phyloP scores from a whole-genome alignment of 2,113 vertebrate species.

The Sus scrofa region DNA sequence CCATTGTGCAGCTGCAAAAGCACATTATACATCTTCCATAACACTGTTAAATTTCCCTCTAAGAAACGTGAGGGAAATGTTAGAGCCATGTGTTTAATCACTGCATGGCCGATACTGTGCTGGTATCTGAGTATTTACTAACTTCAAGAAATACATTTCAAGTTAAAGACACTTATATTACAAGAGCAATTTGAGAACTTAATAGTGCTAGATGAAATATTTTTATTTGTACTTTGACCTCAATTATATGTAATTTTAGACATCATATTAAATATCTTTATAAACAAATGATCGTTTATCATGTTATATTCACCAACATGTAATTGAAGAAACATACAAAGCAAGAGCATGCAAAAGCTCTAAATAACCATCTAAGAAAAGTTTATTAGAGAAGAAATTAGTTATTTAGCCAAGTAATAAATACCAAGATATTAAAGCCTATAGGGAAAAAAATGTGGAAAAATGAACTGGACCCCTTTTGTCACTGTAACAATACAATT shows the following conservation, averaged over 20 bases:
- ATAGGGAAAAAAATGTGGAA: background rate
- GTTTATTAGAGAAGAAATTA: background rate
- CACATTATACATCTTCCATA: background rate
- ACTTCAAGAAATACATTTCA: background rate
- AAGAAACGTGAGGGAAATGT: background rate
- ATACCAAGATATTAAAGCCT: background rate
- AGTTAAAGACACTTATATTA: background rate
- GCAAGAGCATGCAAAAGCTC: background rate
- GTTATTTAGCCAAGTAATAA: background rate
- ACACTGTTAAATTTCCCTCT: background rate
- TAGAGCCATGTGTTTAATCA: background rate
- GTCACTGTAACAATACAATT: background rate
- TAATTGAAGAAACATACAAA: background rate
- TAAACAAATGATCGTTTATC: background rate
- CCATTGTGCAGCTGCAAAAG: background rate
- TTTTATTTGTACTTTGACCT: conserved; percentile 5
- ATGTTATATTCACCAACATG: background rate
- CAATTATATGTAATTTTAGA: background rate
- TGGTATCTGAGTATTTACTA: background rate
- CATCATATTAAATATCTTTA: background rate
- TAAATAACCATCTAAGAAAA: background rate
- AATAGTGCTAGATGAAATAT: background rate
- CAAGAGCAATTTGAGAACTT: background rate
- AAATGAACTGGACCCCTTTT: background rate
- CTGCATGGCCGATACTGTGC: background rate